Base-by-base conservation (phyloP, 1,140 invertebrate species). In the Manduca sexta region DNA sequence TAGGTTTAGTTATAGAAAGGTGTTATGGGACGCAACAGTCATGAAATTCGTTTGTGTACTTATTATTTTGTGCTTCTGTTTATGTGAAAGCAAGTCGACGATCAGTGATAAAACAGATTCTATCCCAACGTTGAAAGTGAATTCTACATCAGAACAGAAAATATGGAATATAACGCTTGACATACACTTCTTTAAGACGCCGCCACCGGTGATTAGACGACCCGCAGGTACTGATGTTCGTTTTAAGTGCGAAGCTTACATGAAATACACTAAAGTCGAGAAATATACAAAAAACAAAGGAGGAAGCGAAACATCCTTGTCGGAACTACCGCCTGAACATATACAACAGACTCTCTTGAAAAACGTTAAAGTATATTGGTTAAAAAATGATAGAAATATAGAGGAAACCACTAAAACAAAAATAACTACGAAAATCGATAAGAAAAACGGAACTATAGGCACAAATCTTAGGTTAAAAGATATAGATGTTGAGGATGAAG, bases 101-200 rank as follows among this genome's bases (percentile, higher is more conserved):
- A 54, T 46, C 47, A 49, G 60, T 17, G 65, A 74, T 26, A 82
- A 72, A 69, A 46, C 47, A 41, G 75, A 83, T 17, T 56, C 64
- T 44, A 38, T 62, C 35, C 68, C 74, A 43, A 49, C 67, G 15
- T n/a, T 66, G 4, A 84, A 81, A 51, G 50, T 52, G 5, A 82
- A 80, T 52, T 62, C 64, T 21, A 68, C 75, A 15, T 62, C 72
- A 2, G 79, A 83, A 47, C 66, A 78, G 49, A 84, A 83, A 64
- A 60, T 61, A 74, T 83, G 79, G 82, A 82, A 77, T 41, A 82
- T 85, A 65, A 79, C 78, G 67, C 63, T 85, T 35, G 71, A 85
- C 48, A 79, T 85, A 52, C 73, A 77, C 59, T 85, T 85, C 50
- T 69, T 72, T 0, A 79, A 79, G 71, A 69, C 67, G 18, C 68